phyloP scores from a whole-genome alignment of 2,113 vertebrate species.

The Tylochromis polylepis region DNA sequence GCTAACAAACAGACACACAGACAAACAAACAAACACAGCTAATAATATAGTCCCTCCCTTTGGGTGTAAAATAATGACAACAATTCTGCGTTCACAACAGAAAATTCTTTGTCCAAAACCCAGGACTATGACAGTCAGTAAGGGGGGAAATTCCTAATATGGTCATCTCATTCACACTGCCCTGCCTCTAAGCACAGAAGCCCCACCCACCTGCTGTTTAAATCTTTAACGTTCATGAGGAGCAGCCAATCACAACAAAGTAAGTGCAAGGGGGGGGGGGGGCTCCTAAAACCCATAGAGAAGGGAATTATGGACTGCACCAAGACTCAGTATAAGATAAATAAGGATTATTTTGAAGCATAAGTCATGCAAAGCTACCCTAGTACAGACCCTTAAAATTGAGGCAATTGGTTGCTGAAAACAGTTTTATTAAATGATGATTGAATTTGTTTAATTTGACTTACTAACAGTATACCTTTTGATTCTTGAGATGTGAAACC shows the following conservation, averaged over 20 bases:
- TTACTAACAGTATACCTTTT: neutral
- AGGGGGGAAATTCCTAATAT: neutral
- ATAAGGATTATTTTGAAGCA: neutral
- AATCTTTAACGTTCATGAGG: neutral
- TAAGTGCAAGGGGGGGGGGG: neutral
- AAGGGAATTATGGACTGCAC: neutral
- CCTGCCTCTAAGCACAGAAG: accelerated
- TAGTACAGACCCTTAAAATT: neutral
- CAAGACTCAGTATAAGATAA: neutral
- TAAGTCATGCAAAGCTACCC: neutral
- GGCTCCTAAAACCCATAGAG: neutral
- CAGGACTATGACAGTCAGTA: too few relatives aligned
- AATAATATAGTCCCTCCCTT: too few relatives aligned
- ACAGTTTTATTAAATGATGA: neutral
- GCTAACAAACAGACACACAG: neutral
- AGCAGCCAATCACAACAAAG: neutral
- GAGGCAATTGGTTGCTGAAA: neutral
- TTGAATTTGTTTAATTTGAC: neutral
- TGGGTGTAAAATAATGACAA: too few relatives aligned
- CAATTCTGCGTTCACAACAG: too few relatives aligned
- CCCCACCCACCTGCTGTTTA: neutral
- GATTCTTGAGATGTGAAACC: neutral
- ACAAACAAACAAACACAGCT: neutral
- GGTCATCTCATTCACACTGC: neutral
- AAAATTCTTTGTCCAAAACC: too few relatives aligned